phyloP scores from a whole-genome alignment of 2,113 vertebrate genomes.

The Actenoides lindsayi region DNA sequence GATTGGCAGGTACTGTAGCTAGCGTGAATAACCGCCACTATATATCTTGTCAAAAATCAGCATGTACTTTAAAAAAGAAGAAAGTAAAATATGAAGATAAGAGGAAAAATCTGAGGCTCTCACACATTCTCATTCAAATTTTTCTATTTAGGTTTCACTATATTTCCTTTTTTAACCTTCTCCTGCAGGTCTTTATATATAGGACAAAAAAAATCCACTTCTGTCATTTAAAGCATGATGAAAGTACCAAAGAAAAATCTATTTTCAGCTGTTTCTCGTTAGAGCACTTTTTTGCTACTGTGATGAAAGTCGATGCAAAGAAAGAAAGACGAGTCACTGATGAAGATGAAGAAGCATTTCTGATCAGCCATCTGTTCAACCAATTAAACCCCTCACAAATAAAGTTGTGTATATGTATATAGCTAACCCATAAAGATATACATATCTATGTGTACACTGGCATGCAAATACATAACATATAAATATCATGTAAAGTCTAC shows the following conservation, averaged over 20 bases:
- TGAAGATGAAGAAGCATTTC: conserved; percentile 70
- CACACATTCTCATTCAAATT: conserved; percentile 73
- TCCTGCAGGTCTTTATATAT: conserved; percentile 75
- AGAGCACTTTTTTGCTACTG: conserved; percentile 68
- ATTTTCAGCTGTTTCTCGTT: conserved; percentile 78
- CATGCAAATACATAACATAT: background rate
- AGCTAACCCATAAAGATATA: conserved; percentile 29
- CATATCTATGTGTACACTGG: conserved; percentile 10
- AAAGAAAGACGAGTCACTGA: conserved; percentile 73
- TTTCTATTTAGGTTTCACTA: conserved; percentile 76
- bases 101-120: conserved; percentile 65
- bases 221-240: conserved; percentile 77
- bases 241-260: conserved; percentile 71
- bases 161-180: conserved; percentile 78
- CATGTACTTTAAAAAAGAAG: conserved; percentile 65
- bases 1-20: conserved; percentile 66
- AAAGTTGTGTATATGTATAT: conserved; percentile 19
- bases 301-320: conserved; percentile 70
- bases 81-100: conserved; percentile 71
- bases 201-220: conserved; percentile 70
- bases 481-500: background rate
- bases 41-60: conserved; percentile 78
- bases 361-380: conserved; percentile 70
- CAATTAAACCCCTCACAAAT: conserved; percentile 54
- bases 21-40: conserved; percentile 58